These are phyloP conservation scores for Argyrosomus japonicus DNA, from an alignment of 2,113 vertebrate genomes.

Conservation along the genomic window DNA sequence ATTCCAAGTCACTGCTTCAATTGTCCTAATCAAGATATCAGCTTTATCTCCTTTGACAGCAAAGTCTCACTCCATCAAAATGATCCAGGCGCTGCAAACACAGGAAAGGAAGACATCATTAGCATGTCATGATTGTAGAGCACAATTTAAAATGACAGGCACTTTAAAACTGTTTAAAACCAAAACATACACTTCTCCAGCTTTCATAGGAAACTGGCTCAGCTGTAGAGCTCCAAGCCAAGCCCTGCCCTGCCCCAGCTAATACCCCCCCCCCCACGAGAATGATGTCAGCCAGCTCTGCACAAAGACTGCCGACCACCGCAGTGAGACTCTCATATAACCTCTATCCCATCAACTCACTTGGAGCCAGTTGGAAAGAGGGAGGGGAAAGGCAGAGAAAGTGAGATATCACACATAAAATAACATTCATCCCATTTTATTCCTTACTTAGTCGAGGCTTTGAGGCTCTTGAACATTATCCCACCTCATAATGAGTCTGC, in stretches of 20 bases:
- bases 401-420: conserved; percentile 37
- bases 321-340: conserved; percentile 68
- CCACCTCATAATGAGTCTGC: conserved; percentile 19
- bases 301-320: conserved; percentile 61
- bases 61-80: conserved; percentile 65
- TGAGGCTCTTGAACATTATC: conserved; percentile 24
- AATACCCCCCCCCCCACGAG: conserved; percentile 47
- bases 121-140: conserved; percentile 19
- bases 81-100: conserved; percentile 70
- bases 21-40: neutral
- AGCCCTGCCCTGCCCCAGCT: conserved; percentile 46
- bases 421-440: conserved; percentile 51
- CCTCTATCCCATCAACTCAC: conserved; percentile 55
- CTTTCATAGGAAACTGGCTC: conserved; percentile 45
- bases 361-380: conserved; percentile 36
- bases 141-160: conserved; percentile 42
- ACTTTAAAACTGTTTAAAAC: conserved; percentile 26
- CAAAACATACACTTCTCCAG: neutral
- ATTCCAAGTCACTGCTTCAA: conserved; percentile 4
- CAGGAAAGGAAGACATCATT: conserved; percentile 54
- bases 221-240: conserved; percentile 38
- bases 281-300: conserved; percentile 68
- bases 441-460: conserved; percentile 23
- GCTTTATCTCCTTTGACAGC: conserved; percentile 34
- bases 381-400: conserved; percentile 29